These are phyloP conservation scores for Rhabdomys pumilio DNA, from an alignment of 2,797 vertebrate species.

Conservation along the genomic window DNA sequence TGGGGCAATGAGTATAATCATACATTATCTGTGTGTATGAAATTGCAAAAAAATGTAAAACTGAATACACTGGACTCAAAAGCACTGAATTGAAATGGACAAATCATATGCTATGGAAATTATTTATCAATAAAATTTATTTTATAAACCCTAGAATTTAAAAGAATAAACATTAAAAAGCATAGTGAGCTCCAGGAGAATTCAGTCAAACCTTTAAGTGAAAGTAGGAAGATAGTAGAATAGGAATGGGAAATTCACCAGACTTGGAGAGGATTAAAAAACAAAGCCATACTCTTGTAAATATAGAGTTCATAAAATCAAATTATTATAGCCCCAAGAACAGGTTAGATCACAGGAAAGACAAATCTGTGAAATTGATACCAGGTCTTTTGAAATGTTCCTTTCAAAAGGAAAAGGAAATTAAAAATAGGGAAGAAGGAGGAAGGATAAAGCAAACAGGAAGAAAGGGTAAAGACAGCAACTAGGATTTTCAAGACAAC, in stretches of 20 bases:
- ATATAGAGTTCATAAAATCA: background rate
- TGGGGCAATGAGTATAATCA: background rate
- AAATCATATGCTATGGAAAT: background rate
- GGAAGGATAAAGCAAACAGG: background rate
- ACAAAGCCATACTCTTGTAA: background rate
- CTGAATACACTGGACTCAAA: background rate
- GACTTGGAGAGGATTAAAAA: background rate
- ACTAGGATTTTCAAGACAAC: background rate
- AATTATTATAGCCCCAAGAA: background rate
- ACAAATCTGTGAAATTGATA: background rate
- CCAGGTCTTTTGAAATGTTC: background rate
- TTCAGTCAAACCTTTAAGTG: background rate
- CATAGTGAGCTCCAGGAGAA: background rate
- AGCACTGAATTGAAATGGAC: background rate
- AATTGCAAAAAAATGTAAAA: background rate
- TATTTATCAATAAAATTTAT: background rate
- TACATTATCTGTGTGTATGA: background rate
- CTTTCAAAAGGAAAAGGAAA: background rate
- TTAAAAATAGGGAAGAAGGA: background rate
- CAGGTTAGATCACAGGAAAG: background rate
- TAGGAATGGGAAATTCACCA: background rate
- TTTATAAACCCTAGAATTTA: background rate
- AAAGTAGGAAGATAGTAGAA: background rate
- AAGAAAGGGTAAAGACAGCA: background rate
- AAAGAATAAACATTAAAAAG: background rate